Evolutionary conservation across 2,113 vertebrate genomes (phyloP).

Genomic region (Salvelinus fontinalis): DNA sequence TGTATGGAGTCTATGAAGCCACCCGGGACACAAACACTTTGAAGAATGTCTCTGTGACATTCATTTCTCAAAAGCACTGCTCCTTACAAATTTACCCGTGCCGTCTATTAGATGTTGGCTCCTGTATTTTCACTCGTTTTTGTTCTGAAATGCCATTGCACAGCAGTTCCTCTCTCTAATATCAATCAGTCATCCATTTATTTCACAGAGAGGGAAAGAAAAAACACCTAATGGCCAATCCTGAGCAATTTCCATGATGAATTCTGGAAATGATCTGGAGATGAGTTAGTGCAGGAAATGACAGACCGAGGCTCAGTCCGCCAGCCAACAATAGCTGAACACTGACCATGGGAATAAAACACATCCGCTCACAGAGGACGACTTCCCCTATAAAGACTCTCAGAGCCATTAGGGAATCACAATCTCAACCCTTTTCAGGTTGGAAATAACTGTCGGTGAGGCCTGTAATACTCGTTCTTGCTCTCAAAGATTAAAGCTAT

Average conservation of each 20-base stretch:
- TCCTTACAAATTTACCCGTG: slow-evolving; percentile 51
- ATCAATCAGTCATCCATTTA: slow-evolving; percentile 55
- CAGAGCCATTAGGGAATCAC: background rate
- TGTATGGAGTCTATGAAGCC: slow-evolving; percentile 33
- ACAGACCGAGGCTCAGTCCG: slow-evolving; percentile 5
- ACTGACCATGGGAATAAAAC: slow-evolving; percentile 4
- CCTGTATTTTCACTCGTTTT: slow-evolving; percentile 39
- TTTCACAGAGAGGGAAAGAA: slow-evolving; percentile 15
- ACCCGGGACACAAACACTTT: slow-evolving; percentile 29
- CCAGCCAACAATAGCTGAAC: slow-evolving; percentile 11
- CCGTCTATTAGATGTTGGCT: slow-evolving; percentile 23
- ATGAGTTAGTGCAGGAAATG: slow-evolving; percentile 35
- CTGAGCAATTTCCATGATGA: slow-evolving; percentile 51
- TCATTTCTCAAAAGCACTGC: slow-evolving; percentile 53
- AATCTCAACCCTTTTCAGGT: background rate
- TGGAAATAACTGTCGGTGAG: background rate
- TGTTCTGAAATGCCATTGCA: slow-evolving; percentile 49
- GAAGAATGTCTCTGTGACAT: slow-evolving; percentile 36
- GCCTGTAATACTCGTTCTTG: background rate
- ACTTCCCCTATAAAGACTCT: background rate
- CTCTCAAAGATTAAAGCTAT: too few species aligned
- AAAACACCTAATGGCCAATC: slow-evolving; percentile 32
- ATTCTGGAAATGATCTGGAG: slow-evolving; percentile 32
- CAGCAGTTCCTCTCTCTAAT: slow-evolving; percentile 44
- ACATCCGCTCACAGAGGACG: background rate